Base-by-base conservation (phyloP, 2,113 vertebrate genomes). In the Chaenogobius annularis region DNA sequence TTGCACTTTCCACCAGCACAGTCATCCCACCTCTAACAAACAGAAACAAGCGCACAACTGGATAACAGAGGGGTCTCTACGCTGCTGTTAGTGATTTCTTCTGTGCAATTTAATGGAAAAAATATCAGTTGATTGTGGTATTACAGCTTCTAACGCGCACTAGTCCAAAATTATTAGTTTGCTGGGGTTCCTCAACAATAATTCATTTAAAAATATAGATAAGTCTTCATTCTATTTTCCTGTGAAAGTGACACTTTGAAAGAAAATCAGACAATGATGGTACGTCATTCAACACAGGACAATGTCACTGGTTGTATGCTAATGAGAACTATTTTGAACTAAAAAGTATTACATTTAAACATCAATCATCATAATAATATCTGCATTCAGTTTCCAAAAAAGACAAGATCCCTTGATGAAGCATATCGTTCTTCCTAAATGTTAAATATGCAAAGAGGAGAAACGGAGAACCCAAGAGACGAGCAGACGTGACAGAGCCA, bases 401-500 rank as follows among this genome's bases (percentile, higher is more conserved):
- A 70, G 69, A 8, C 4, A 14, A 63, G 55, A 52, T 70, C 68
- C 48, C 14, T 11, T 26, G 73, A 47, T 14, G 13, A 70, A 46
- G 69, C n/a, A 64, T 66, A 58, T 80, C 70, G 48, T 47, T 40
- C 65, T 19, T 75, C 71, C 76, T 77, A 43, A 59, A 31, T 13
- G 6, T 26, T 56, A 67, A 64, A 54, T 3, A 48, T 62, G 70
- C 44, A 72, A n/a, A 46, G 58, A 77, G 79, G 73, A 40, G 69
- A 15, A 65, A 70, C 58, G 64, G 83, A 70, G 69, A 52, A 73
- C 65, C 66, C 79, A 64, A 76, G 66, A 83, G 74, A 69, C 66
- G 20, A 48, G 63, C 59, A 66, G 76, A 77, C 79, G 69, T 69
- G 78, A 77, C 70, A 19, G 76, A 83, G 81, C 67, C 75, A 75